These are phyloP conservation scores for Pomacea canaliculata DNA, from an alignment of 2,888 invertebrate species.

Conservation along the genomic window DNA sequence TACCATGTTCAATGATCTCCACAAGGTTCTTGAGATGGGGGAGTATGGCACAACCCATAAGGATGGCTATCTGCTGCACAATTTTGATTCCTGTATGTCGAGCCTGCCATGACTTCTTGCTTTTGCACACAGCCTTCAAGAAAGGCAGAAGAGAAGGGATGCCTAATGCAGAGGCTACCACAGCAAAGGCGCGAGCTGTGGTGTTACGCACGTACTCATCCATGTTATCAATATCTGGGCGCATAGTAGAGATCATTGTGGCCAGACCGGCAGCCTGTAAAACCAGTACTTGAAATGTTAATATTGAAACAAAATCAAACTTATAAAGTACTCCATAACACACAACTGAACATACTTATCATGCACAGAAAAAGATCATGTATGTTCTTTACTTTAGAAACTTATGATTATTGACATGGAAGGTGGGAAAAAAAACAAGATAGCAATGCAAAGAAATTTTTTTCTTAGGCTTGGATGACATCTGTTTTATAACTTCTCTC, in stretches of 20 bases:
- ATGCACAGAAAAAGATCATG: no score
- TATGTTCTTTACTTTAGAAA: no score
- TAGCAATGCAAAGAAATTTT: no score
- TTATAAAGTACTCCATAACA: no score
- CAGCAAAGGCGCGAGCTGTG: conserved; percentile 99
- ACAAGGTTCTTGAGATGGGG: conserved; percentile 98
- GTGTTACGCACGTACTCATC: conserved; percentile 99
- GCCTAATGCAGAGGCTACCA: conserved; percentile 97
- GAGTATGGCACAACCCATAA: conserved; percentile 99
- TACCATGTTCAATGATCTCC: conserved; percentile 99
- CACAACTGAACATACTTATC: no score
- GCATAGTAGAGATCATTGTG: conserved; percentile 99
- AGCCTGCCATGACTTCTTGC: conserved; percentile 99
- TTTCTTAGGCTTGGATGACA: no score
- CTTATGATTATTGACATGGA: no score
- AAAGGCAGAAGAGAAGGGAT: conserved; percentile 98
- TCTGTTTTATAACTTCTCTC: no score
- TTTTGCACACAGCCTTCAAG: conserved; percentile 97
- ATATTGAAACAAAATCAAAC: not conserved
- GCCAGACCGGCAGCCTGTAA: conserved; percentile 91
- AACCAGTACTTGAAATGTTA: conserved; percentile 1
- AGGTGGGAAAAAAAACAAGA: no score
- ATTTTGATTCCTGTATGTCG: conserved; percentile 98
- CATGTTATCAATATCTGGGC: conserved; percentile 99
- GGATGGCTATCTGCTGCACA: conserved; percentile 98